Base-by-base conservation (phyloP, 1,140 invertebrate genomes). In the Mercenaria mercenaria region DNA sequence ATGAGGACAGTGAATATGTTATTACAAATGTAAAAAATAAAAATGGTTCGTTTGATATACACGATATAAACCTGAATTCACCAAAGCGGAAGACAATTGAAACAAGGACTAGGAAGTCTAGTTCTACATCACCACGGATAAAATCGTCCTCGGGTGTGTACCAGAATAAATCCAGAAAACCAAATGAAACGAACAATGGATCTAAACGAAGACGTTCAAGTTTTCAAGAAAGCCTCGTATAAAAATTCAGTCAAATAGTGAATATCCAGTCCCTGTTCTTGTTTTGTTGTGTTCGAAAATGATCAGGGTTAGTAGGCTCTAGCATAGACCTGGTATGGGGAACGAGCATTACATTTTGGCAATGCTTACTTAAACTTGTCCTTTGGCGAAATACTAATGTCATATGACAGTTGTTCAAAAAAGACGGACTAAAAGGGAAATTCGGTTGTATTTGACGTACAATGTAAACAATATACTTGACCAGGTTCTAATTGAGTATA, bases 171-270 rank as follows among this genome's bases (percentile, higher is more conserved):
- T 23, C 6, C 29, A 23, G 76, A 26, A 79, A 79, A 34, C 0
- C 26, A 4, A 79, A 41, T 79, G 76, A 79, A 26, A n/a, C 76
- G 56, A 79, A 50, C 23, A 79, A 1, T 56, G 67, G 29, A 20
- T 13, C 34, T 72, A 79, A 50, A 59, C 6, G 76, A 52, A 37
- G 76, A 29, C 76, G 76, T 3, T 29, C 50, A 0, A 79, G 76
- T 52, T 79, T 32, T 56, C 76, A 79, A 34, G 76, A 79, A 56
- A 79, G 76, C 56, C 76, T 79, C 23, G 76, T 79, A 0, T 79
- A 26, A 79, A 37, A 32, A 47, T 61, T n/a, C n/a, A n/a, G n/a
- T n/a, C n/a, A n/a, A n/a, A 10, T 50, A 20, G 20, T 50, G 20
- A 50, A 50, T 50, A 50, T 20, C 20, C 47, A 20, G 47, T 10